Evolutionary conservation across 1,140 invertebrate genomes (phyloP), one percentile per base, ranked within the genome.

Genomic region (Rhizoglyphus robini): DNA sequence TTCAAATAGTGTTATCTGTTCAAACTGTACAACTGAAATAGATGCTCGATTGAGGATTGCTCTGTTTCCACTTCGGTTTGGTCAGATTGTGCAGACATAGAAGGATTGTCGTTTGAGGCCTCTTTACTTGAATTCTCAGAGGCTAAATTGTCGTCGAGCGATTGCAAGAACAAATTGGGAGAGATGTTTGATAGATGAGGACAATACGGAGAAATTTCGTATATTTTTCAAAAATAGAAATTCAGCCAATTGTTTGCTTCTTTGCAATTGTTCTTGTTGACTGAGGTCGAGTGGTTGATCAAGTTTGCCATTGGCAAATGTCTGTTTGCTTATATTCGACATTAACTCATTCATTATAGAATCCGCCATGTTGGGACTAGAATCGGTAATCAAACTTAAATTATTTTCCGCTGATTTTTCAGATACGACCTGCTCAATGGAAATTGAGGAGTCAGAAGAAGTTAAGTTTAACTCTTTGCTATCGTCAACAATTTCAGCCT

Each of bases 191-290:
- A n/a, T n/a, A n/a, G 18, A 51, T 23, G 23, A 51, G 23, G 48
- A 51, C 23, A 4, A 27, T 13, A 25, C 1, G 48, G 23, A 27
- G 15, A 4, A 27, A 27, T 51, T 51, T 51, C 11, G 58, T 60
- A 38, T 29, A n/a, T 60, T n/a, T 27, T 38, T 60, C 58, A 46
- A 20, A 3, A 51, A 23, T 3, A 51, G 29, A 25, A 51, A 51
- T 51, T 51, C 48, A 51, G 23, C 13, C 3, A 51, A 23, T 11
- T 46, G 41, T 20, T 51, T 60, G 2, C 27, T 32, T 2, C 15
- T 15, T 46, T 60, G 58, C n/a, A 29, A 27, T 38, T 60, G 38
- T 46, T 60, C 15, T 60, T 60, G 58, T 46, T 60, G 58, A n/a
- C 36, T 29, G 2, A 34, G 57, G 5, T 11, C n/a, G 4, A 8